A percentile compares a stretch with the other conserved stretches of the same genome.
These are phyloP conservation scores for Mus minutoides DNA, from an alignment of 2,797 vertebrate genomes.

Conservation along the genomic window DNA sequence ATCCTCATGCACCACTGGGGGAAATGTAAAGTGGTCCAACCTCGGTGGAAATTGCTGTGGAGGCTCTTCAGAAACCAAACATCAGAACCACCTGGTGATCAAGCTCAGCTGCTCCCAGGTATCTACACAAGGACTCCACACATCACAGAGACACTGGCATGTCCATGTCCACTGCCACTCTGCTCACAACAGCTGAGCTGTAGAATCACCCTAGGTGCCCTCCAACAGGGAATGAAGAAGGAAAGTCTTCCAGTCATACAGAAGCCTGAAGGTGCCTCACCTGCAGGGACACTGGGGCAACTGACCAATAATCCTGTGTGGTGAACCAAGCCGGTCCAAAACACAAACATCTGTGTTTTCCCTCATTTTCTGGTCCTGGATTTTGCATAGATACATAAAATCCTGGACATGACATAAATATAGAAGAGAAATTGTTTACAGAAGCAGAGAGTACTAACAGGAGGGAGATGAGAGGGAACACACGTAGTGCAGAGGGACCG, in stretches of 20 bases:
- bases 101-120: neutral
- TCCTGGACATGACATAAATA: neutral
- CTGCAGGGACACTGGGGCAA: neutral
- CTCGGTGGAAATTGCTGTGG: neutral
- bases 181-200: neutral
- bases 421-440: neutral
- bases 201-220: neutral
- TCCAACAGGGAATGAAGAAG: no score
- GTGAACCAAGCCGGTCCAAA: neutral
- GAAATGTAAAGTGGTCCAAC: no score
- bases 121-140: neutral
- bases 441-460: neutral
- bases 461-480: no score
- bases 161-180: neutral
- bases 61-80: neutral
- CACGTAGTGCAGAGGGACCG: no score
- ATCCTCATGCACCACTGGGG: no score
- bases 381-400: neutral
- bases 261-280: neutral
- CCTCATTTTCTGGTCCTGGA: neutral
- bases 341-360: neutral
- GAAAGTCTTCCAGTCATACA: neutral
- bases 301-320: neutral
- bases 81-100: neutral
- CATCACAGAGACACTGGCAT: neutral